Base-by-base conservation (phyloP, 1,140 invertebrate species). In the Psilanteris sp. region DNA sequence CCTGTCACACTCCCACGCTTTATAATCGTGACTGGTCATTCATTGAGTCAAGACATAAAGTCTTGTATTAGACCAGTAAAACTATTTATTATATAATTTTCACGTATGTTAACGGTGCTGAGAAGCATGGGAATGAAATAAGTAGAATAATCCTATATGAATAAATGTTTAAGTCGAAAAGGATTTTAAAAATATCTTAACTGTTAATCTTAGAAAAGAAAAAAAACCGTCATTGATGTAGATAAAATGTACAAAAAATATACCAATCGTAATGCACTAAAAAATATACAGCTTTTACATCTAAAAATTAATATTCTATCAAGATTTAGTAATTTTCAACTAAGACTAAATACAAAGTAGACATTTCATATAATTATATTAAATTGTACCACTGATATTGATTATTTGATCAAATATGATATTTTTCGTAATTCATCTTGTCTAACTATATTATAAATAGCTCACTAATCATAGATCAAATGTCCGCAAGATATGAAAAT, bases 41-140 rank as follows among this genome's bases (percentile, higher is more conserved):
- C 57, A 62, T 55, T 62, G 29, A 39, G 1, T 31, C 39, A 8
- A 52, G 16, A 34, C 29, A 62, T 41, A 46, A 20, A n/a, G 15
- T 72, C 39, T 68, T 24, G 32, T 34, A 72, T 32, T 9, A 9
- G 14, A 46, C 54, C 16, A 62, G 41, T 43, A 57, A 48, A 70
- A 57, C 68, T 41, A 55, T 72, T 72, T 72, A 72, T 62, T 55
- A 62, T 62, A 72, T 62, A 62, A 72, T 62, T 62, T 72, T 44
- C 31, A 36, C 10, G 37, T 46, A n/a, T 32, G 29, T 31, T 1
- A 31, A 50, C 9, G 4, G 10, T 26, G 18, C 9, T 26, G 31
- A 46, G 13, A 9, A 37, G 29, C 48, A 54, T 67, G 62, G 39
- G 48, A 67, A 67, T 52, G 10, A 34, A 41, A 26, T 24, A 13